Base-by-base conservation (phyloP, 1,140 invertebrate genomes). In the Phortica variegata region DNA sequence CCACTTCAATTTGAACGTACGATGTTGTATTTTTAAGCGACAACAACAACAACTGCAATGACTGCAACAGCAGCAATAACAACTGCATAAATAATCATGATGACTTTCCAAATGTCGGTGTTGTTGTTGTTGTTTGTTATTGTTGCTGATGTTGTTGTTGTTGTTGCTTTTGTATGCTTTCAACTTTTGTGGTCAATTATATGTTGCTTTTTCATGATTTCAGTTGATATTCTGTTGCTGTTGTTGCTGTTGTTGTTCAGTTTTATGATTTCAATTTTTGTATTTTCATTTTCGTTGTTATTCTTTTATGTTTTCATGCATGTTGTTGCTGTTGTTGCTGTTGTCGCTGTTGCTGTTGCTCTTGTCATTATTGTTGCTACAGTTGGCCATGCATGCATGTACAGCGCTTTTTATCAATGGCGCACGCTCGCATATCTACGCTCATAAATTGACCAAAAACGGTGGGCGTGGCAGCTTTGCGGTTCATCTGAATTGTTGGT, bases 381-480 rank as follows among this genome's bases (percentile, higher is more conserved):
- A 65, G 53, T 57, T 65, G 62, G 62, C 59, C 65, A 62, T 65
- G 23, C 53, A 45, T 19, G 36, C 23, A 41, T 44, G 26, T 50
- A 52, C 33, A 34, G n/a, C n/a, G 16, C n/a, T 19, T 12, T 10
- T 34, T 37, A 43, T 26, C 26, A 4, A 13, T 10, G 3, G 9
- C 47, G 32, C 9, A 5, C 3, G 2, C n/a, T 32, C 29, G 10
- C 23, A 5, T 4, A 3, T 23, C 17, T 13, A 12, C 19, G 6
- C 23, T 36, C 23, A 3, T 7, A 12, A 13, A 33, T 21, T 36
- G 32, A 3, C 17, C 29, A 26, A 38, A 18, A 9, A 16, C 17
- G 17, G 10, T 18, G 40, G 19, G 13, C 38, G 34, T 36, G 16
- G 37, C 32, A 26, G 10, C 23, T 20, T 32, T 42, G 39, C 0